Conservation (phyloP, 2,797 vertebrate genomes). For the Onychomys torridus region DNA sequence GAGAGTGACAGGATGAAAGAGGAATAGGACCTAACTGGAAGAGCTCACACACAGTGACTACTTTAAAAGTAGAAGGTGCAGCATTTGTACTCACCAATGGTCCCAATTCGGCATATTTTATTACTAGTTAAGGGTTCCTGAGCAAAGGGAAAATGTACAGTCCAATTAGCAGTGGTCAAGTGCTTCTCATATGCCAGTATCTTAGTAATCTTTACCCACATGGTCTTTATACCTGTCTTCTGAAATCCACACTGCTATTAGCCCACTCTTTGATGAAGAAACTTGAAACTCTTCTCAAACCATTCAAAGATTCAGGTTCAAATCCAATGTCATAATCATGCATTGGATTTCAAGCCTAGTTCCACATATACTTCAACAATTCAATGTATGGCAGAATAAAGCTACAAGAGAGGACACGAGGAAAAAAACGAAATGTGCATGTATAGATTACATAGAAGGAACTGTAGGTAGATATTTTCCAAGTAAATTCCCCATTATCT, state of each 20-base stretch:
- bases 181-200: background rate
- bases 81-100: background rate
- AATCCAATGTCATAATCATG: background rate
- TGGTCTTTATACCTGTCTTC: background rate
- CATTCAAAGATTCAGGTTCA: background rate
- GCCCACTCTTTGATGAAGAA: background rate
- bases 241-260: background rate
- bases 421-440: background rate
- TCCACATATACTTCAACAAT: background rate
- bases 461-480: background rate
- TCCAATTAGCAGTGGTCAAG: background rate
- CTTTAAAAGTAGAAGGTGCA: slow-evolving; percentile 29
- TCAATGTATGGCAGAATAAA: background rate
- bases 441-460: background rate
- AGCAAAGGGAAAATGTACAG: background rate
- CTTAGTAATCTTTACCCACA: background rate
- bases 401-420: background rate
- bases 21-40: background rate
- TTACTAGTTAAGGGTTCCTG: background rate
- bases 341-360: background rate
- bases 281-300: background rate
- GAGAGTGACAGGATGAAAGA: background rate
- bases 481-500: background rate
- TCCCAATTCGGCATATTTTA: background rate
- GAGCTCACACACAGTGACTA: background rate